Conservation (phyloP, 2,113 vertebrate species). For the Proteles cristata region DNA sequence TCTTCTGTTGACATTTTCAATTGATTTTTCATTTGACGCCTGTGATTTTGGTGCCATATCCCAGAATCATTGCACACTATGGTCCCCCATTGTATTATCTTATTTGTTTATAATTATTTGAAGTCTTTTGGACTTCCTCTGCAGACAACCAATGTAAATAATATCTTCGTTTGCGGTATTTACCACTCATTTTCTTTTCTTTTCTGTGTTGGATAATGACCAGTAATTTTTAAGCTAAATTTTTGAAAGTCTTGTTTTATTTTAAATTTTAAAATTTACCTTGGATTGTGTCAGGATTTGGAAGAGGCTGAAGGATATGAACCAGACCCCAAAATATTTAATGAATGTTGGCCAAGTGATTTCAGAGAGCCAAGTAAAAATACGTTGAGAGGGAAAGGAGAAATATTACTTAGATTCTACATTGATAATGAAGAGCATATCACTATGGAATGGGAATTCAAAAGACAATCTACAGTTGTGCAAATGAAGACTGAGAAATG, state of each 20-base stretch:
- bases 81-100: neutral
- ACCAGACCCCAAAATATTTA: neutral
- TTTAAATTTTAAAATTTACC: neutral
- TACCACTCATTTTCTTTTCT: neutral
- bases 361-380: neutral
- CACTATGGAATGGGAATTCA: neutral
- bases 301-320: neutral
- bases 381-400: neutral
- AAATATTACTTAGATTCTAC: neutral
- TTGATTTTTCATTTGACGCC: neutral
- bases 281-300: neutral
- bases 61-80: neutral
- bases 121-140: neutral
- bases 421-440: neutral
- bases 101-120: neutral
- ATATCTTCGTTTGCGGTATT: neutral
- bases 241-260: neutral
- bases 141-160: neutral
- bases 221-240: neutral
- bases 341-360: neutral
- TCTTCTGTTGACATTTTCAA: neutral
- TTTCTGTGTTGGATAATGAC: neutral
- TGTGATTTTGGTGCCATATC: neutral
- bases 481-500: neutral
- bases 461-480: neutral